phyloP scores from a whole-genome alignment of 2,888 invertebrate species.

The Tachina grossa region DNA sequence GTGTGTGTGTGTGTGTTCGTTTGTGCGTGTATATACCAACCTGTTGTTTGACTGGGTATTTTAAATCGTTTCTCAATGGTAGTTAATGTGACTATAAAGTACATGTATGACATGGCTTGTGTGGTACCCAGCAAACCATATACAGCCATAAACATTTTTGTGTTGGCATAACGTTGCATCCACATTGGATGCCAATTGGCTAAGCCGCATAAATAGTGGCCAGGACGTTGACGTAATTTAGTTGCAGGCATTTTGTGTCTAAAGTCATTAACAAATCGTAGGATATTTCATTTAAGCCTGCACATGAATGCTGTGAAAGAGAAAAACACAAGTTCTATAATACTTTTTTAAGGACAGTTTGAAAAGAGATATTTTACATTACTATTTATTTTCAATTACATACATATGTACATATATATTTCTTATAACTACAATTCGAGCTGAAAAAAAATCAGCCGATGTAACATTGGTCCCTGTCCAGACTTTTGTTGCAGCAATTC shows the following conservation, averaged over 20 bases:
- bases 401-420: no score
- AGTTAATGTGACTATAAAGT: slow-evolving; percentile 86
- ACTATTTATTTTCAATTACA: no score
- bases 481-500: no score
- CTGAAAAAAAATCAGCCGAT: no score
- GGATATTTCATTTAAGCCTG: not conserved
- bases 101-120: slow-evolving; percentile 87
- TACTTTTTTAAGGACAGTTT: no score
- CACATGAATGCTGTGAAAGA: slow-evolving; percentile 40
- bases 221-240: slow-evolving; percentile 72
- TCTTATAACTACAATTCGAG: no score
- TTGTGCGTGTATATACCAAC: slow-evolving; percentile 80
- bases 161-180: slow-evolving; percentile 85
- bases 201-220: slow-evolving; percentile 83
- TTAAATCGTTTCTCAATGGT: slow-evolving; percentile 88
- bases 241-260: slow-evolving; percentile 64
- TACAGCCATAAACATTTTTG: slow-evolving; percentile 85
- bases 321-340: not conserved
- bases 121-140: slow-evolving; percentile 87
- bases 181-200: slow-evolving; percentile 85
- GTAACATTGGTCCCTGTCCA: no score
- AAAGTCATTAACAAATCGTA: not conserved
- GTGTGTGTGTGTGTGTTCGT: not conserved
- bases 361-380: no score
- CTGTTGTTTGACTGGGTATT: slow-evolving; percentile 87